Conservation (phyloP, 2,888 invertebrate genomes). For the Epiblema foenella region DNA sequence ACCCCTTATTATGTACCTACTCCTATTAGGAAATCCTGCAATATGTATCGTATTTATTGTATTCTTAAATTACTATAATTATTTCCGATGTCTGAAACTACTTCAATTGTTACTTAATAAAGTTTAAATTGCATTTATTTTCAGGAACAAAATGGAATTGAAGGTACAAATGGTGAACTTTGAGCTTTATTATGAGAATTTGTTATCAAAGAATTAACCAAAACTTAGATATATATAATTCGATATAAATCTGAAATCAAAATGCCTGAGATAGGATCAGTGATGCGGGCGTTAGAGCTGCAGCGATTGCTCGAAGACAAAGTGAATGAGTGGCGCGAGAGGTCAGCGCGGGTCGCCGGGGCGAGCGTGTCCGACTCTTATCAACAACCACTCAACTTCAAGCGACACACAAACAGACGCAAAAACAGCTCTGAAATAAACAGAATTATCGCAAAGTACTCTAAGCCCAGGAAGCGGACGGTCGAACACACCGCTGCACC, state of each 20-base stretch:
- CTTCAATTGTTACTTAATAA: not conserved
- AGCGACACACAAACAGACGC: slow-evolving; percentile 79
- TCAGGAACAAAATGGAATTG: slow-evolving; percentile 6
- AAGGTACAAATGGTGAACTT: not conserved
- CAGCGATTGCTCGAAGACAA: slow-evolving; percentile 81
- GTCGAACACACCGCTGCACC: slow-evolving; percentile 64
- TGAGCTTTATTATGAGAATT: slow-evolving; percentile 42
- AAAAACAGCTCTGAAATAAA: slow-evolving; percentile 83
- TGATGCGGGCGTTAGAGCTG: slow-evolving; percentile 81
- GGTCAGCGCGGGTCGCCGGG: slow-evolving; percentile 78
- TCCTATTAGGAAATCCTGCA: slow-evolving; percentile 19
- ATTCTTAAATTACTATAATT: too few species aligned
- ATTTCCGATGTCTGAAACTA: not conserved
- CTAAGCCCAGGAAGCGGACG: slow-evolving; percentile 73
- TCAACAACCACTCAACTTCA: slow-evolving; percentile 82
- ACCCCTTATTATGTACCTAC: slow-evolving; percentile 23
- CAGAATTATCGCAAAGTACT: slow-evolving; percentile 83
- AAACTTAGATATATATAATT: slow-evolving; percentile 38
- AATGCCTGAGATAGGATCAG: slow-evolving; percentile 80
- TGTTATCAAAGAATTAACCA: slow-evolving; percentile 44
- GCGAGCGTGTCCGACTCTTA: slow-evolving; percentile 79
- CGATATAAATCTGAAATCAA: slow-evolving; percentile 52
- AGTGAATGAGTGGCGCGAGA: slow-evolving; percentile 82
- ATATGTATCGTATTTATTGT: slow-evolving; percentile 7
- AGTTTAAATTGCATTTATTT: not conserved